Evolutionary conservation across 1,140 invertebrate species (phyloP).

Genomic region (Telenomus remus): DNA sequence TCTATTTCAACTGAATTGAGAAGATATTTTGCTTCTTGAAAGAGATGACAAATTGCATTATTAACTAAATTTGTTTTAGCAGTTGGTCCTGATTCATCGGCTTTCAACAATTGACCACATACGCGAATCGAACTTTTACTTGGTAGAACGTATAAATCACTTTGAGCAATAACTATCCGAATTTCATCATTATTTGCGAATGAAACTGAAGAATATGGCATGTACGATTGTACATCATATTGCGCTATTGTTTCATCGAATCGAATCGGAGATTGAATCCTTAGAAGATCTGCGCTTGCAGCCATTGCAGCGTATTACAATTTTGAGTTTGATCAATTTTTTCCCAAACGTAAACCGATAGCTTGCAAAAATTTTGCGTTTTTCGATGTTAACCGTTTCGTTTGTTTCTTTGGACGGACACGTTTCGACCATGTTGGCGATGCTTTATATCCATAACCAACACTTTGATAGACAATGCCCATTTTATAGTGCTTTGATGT

Average conservation of each 20-base stretch:
- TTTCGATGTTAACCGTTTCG: too few species aligned
- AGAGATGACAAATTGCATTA: constrained; percentile 52
- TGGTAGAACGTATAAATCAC: constrained; percentile 31
- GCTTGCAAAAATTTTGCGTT: too few species aligned
- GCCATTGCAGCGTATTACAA: too few species aligned
- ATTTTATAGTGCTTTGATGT: too few species aligned
- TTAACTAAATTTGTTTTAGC: constrained; percentile 8
- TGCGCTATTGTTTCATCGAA: constrained; percentile 62
- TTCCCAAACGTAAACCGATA: too few species aligned
- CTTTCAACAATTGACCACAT: constrained; percentile 18
- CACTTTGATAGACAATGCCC: too few species aligned
- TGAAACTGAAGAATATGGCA: constrained; percentile 63
- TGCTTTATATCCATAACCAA: too few species aligned
- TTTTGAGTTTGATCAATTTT: too few species aligned
- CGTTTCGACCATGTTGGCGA: too few species aligned
- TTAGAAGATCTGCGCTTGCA: too few species aligned
- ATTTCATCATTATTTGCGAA: constrained; percentile 68
- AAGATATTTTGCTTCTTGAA: constrained; percentile 62
- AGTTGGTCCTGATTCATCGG: constrained; percentile 46
- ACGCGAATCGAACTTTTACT: constrained; percentile 40
- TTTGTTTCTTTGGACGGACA: too few species aligned
- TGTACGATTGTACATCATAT: constrained; percentile 64
- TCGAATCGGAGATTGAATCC: background rate
- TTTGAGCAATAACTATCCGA: constrained; percentile 64
- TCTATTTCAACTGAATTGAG: constrained; percentile 60